Conservation (phyloP, 2,888 invertebrate species). For the Cecidostiba fungosa region DNA sequence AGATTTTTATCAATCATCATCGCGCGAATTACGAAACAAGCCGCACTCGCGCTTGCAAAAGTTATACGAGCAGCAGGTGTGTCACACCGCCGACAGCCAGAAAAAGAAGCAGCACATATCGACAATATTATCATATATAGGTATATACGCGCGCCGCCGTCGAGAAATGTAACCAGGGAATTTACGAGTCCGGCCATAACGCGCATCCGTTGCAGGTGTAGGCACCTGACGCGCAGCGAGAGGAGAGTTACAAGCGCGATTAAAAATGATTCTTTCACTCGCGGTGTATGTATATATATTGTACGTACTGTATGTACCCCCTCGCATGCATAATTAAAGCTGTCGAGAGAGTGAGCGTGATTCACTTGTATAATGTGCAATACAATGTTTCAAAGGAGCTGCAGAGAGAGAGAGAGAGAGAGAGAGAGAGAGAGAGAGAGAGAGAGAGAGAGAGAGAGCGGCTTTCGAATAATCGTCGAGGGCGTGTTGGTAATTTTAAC, state of each 20-base stretch:
- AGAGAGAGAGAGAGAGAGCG: no score
- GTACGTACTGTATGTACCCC: background rate
- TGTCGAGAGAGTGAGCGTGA: constrained; percentile 14
- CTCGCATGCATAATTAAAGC: constrained; percentile 55
- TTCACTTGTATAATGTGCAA: background rate
- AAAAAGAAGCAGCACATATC: constrained; percentile 34
- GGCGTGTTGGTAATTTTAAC: background rate
- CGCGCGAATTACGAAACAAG: constrained; percentile 23
- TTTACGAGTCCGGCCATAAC: constrained; percentile 57
- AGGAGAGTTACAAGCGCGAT: constrained; percentile 57
- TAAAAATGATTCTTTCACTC: constrained; percentile 57
- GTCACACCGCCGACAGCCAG: background rate
- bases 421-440: no score
- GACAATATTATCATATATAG: constrained; percentile 50
- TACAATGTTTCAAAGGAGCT: background rate
- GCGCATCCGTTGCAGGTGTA: constrained; percentile 61
- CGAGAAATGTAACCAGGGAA: constrained; percentile 62
- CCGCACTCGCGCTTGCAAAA: background rate
- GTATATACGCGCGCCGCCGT: background rate
- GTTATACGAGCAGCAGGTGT: constrained; percentile 22
- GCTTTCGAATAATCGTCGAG: background rate
- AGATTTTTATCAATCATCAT: constrained; percentile 27
- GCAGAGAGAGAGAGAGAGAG: no score
- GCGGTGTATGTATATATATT: background rate
- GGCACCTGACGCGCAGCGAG: constrained; percentile 48